These are phyloP conservation scores for Maniola jurtina DNA, from an alignment of 1,140 invertebrate genomes.

Conservation along the genomic window DNA sequence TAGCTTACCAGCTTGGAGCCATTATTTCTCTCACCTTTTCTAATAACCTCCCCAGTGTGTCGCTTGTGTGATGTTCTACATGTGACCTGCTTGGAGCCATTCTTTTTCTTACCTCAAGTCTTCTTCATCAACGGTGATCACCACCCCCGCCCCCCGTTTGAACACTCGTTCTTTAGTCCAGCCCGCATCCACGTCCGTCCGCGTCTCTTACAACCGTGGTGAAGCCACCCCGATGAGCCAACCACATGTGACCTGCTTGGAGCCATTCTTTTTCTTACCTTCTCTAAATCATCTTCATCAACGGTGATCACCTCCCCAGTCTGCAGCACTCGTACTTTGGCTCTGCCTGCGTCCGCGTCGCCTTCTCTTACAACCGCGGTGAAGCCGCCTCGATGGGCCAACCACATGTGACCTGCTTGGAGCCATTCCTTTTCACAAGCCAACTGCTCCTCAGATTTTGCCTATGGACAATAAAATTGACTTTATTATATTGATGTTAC, in stretches of 20 bases:
- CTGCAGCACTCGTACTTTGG: conserved; percentile 86
- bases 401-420: conserved; percentile 90
- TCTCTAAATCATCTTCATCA: conserved; percentile 96
- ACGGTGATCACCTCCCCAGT: conserved; percentile 90
- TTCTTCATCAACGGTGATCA: too few relatives aligned
- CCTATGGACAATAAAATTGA: conserved; percentile 73
- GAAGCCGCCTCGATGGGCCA: conserved; percentile 94
- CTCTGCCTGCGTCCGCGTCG: conserved; percentile 81
- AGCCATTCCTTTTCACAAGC: conserved; percentile 90
- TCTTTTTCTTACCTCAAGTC: conserved; percentile 78
- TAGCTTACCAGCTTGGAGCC: too few relatives aligned
- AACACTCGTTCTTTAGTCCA: conserved; percentile 88
- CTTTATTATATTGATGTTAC: not conserved
- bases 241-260: conserved; percentile 90
- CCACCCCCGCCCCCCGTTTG: too few relatives aligned
- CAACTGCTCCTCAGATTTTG: conserved; percentile 89
- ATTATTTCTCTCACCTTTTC: too few relatives aligned
- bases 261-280: conserved; percentile 81
- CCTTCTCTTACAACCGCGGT: conserved; percentile 84
- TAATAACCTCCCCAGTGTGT: too few relatives aligned
- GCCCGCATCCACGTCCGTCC: conserved; percentile 78
- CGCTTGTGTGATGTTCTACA: too few relatives aligned
- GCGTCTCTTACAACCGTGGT: conserved; percentile 82
- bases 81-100: too few relatives aligned
- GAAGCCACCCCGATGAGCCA: conserved; percentile 94